Conservation (phyloP, 1,140 invertebrate species). For the Dinoponera quadriceps region DNA sequence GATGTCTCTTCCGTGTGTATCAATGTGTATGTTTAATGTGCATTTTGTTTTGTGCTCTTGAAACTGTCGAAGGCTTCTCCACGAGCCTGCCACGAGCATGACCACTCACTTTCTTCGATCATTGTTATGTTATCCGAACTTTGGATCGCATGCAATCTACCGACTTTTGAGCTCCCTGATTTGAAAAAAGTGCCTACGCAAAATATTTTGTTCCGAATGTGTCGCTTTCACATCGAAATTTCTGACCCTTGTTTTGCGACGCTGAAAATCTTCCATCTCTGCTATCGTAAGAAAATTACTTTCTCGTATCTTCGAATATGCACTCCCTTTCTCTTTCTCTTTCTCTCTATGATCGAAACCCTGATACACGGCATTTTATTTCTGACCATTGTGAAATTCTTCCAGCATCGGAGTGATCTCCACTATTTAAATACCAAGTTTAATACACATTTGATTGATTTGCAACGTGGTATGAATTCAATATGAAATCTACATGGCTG, state of each 20-base stretch:
- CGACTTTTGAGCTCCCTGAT: constrained; percentile 82
- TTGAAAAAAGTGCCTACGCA: constrained; percentile 70
- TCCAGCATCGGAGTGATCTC: neutral
- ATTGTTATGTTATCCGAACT: constrained; percentile 73
- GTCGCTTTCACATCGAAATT: constrained; percentile 66
- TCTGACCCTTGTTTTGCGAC: constrained; percentile 58
- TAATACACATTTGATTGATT: constrained; percentile 26
- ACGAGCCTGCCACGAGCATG: constrained; percentile 64
- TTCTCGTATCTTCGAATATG: constrained; percentile 35
- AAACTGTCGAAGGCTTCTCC: constrained; percentile 23
- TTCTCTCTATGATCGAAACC: constrained; percentile 2
- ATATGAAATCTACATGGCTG: neutral
- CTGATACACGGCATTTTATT: constrained; percentile 20
- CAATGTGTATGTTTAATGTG: constrained; percentile 30
- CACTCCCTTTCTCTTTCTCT: neutral
- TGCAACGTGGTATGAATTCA: constrained; percentile 38
- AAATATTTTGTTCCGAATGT: constrained; percentile 66
- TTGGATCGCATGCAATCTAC: constrained; percentile 85
- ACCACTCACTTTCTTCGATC: constrained; percentile 26
- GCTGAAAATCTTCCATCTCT: constrained; percentile 46
- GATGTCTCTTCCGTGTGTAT: constrained; percentile 28
- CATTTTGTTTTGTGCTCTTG: constrained; percentile 5
- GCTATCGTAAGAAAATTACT: constrained; percentile 48
- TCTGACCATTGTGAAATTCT: constrained; percentile 4
- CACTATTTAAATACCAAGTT: constrained; percentile 19